Percentiles rank a stretch among this genome's conserved stretches.
Conservation (phyloP, 2,888 invertebrate genomes). For the Cotesia congregata region DNA sequence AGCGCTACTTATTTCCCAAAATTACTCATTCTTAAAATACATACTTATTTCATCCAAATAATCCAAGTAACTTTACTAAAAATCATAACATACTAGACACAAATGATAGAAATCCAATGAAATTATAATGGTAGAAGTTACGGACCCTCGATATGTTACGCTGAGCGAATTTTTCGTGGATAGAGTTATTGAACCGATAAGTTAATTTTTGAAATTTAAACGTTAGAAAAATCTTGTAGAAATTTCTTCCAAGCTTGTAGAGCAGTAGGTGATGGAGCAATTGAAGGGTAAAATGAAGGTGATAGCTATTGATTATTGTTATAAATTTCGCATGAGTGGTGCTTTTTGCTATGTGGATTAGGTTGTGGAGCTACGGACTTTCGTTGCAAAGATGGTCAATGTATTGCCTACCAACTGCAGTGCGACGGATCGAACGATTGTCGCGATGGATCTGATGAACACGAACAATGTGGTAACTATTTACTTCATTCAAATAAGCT, state of each 20-base stretch:
- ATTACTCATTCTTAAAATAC: not conserved
- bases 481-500: conserved; percentile 19
- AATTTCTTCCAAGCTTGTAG: conserved; percentile 27
- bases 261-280: conserved; percentile 20
- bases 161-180: conserved; percentile 26
- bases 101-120: not conserved
- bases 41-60: not conserved
- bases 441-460: conserved; percentile 74
- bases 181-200: conserved; percentile 29
- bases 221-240: conserved; percentile 14
- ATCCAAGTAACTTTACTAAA: not conserved
- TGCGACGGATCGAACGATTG: conserved; percentile 78
- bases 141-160: conserved; percentile 15
- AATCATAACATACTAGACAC: not conserved
- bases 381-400: conserved; percentile 74
- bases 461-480: conserved; percentile 71
- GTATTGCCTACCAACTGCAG: conserved; percentile 72
- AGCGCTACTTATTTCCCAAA: not conserved
- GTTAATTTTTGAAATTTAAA: conserved; percentile 27
- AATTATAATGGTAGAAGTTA: conserved; percentile 5
- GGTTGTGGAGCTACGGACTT: conserved; percentile 72
- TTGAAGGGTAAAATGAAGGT: conserved; percentile 21
- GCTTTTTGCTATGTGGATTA: conserved; percentile 65
- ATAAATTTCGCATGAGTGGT: conserved; percentile 61
- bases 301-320: conserved; percentile 43